Percentiles rank a stretch among this genome's conserved stretches.
These are phyloP conservation scores for Aurelia aurita complex sp. Pacific DNA, from an alignment of 30 jellyfish, hydroid and myxozoan genomes.

Conservation along the genomic window DNA sequence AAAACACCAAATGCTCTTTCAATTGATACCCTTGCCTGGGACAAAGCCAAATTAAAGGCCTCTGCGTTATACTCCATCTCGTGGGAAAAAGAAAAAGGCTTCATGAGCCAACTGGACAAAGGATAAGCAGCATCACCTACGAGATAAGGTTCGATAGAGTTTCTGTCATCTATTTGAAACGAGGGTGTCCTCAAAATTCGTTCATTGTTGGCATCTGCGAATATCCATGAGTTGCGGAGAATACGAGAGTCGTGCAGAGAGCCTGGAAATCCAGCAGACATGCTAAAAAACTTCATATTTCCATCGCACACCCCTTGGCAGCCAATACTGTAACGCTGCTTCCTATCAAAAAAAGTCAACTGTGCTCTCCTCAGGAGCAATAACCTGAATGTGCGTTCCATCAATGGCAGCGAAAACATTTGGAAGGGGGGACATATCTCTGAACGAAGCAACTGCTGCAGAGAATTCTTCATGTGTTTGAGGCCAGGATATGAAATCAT, in stretches of 20 bases:
- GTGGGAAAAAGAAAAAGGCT: slow-evolving; percentile 12
- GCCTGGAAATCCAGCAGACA: slow-evolving; percentile 40
- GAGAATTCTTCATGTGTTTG: slow-evolving; percentile 8
- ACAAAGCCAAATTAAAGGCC: slow-evolving; percentile 22
- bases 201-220: slow-evolving; percentile 5
- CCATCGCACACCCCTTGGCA: slow-evolving; percentile 59
- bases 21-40: slow-evolving; percentile 40
- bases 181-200: neutral
- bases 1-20: slow-evolving; percentile 43
- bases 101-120: slow-evolving; percentile 34
- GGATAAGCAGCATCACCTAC: slow-evolving; percentile 58
- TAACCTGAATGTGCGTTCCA: slow-evolving; percentile 17
- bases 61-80: neutral
- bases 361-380: slow-evolving; percentile 30
- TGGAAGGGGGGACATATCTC: slow-evolving; percentile 7
- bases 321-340: slow-evolving; percentile 30
- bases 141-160: slow-evolving; percentile 9
- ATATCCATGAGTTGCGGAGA: slow-evolving; percentile 34
- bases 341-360: slow-evolving; percentile 48
- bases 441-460: neutral
- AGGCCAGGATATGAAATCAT: slow-evolving; percentile 7
- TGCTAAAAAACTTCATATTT: slow-evolving; percentile 15
- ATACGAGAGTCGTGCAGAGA: slow-evolving; percentile 25
- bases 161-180: neutral
- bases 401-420: slow-evolving; percentile 44